Evolutionary conservation across 2,888 invertebrate genomes (phyloP).

Genomic region (Macaria notata): DNA sequence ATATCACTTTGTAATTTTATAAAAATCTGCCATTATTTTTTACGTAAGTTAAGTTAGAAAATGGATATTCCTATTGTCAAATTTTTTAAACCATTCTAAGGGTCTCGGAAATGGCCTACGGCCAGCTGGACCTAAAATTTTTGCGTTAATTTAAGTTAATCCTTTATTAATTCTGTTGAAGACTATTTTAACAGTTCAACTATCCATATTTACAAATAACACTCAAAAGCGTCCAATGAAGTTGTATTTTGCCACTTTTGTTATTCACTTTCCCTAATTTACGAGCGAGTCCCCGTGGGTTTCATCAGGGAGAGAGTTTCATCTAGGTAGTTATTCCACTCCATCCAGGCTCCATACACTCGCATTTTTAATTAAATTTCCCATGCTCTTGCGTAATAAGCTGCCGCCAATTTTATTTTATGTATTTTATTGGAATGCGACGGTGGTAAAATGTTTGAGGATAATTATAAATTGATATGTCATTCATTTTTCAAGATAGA

Average conservation of each 20-base stretch:
- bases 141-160: too few relatives aligned
- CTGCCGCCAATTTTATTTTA: slow-evolving; percentile 10
- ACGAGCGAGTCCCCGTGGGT: slow-evolving; percentile 54
- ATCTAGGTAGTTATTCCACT: slow-evolving; percentile 47
- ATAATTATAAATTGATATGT: not conserved
- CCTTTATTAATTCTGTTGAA: too few relatives aligned
- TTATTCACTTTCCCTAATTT: slow-evolving; percentile 56
- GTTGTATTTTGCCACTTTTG: slow-evolving; percentile 41
- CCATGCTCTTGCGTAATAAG: slow-evolving; percentile 31
- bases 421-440: slow-evolving; percentile 3
- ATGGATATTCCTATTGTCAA: too few relatives aligned
- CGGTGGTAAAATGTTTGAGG: not conserved
- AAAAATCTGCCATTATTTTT: too few relatives aligned
- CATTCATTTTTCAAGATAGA: too few relatives aligned
- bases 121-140: too few relatives aligned
- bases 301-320: slow-evolving; percentile 55
- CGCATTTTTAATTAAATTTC: slow-evolving; percentile 39
- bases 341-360: slow-evolving; percentile 43
- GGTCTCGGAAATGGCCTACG: too few relatives aligned
- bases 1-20: too few relatives aligned
- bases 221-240: slow-evolving; percentile 2
- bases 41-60: too few relatives aligned
- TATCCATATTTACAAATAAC: too few relatives aligned
- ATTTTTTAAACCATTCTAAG: too few relatives aligned
- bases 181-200: too few relatives aligned